Base-by-base conservation (phyloP, 2,888 invertebrate genomes). In the Mesorhabditis sp. region DNA sequence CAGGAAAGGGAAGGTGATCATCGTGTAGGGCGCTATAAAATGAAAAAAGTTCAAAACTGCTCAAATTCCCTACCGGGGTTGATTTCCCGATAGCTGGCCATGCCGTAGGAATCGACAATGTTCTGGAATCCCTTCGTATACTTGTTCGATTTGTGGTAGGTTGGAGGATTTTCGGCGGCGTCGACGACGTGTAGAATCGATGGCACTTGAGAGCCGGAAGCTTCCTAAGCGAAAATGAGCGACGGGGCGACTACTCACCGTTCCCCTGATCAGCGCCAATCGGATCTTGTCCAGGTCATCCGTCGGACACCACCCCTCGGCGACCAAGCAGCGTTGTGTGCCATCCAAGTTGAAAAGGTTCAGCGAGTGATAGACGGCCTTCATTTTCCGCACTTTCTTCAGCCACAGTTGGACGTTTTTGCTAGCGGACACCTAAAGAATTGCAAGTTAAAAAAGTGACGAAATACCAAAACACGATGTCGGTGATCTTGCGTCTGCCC, bases 331-430 rank as follows among this genome's bases (percentile, higher is more conserved):
- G 69, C 62, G 69, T 42, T 74, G 95, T 0, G 97, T 98, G n/a
- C 98, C 97, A 87, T 98, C 97, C 90, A 98, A 89, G 88, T 96
- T 97, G 90, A 97, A 97, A 86, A 96, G 90, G 89, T 98, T 98
- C 85, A 98, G 88, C 0, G 95, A 96, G 88, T 95, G 94, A 88
- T 96, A 98, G 86, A 97, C 96, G 43, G 97, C 96, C 88, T 97
- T 97, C 86, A 97, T 96, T 89, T 98, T 97, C 83, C 95, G 91
- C 68, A 97, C 97, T 89, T 98, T 97, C 67, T 88, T 86, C 88
- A 94, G 93, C 97, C 98, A 98, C 87, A 94, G 94, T 88, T 95
- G 95, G 72, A 99, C 93, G 88, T 96, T 96, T 87, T 97, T 96
- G 0, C 97, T 95, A 0, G 97, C 97, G 0, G 97, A 95, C 0